Base-by-base conservation (phyloP, 2,797 vertebrate species). In the Acipenser ruthenus region DNA sequence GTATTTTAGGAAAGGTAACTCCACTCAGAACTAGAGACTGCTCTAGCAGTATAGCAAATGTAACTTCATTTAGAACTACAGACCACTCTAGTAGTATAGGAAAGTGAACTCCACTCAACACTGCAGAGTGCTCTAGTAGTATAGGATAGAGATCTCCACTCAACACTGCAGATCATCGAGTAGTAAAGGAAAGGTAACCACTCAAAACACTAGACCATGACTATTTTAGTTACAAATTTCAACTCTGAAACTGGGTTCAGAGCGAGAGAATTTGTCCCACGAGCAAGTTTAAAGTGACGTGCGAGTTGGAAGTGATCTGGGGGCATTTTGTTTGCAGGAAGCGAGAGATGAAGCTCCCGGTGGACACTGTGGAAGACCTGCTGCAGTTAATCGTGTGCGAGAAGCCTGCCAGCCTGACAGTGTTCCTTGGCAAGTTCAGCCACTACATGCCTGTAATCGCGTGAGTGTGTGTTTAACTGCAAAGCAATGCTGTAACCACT, bases 361-460 rank as follows among this genome's bases (percentile, higher is more conserved):
- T 71, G 0, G 6, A 81, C 13, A 86, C 84, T 0, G 82, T 65
- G 0, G 80, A 89, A 61, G 83, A 75, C 5, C 81, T 98, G 78
- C 70, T 64, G 9, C 2, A 73, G 2, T 49, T 70, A 4, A 74
- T 95, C 7, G 82, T 86, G n/a, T 64, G 92, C 47, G 18, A 79
- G 0, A 0, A 81, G 6, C 95, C 96, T 0, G 67, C 71, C 59
- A 84, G 74, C 1, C 90, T 99, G 52, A 85, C 91, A 0, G 48
- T 7, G 0, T 99, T 97, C 81, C 78, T 99, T 65, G 66, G 69
- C 18, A 97, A 93, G 77, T 99, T 99, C 11, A 50, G 68, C 0
- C 67, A 83, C 73, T 99, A 94, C 87, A 96, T 98, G 95, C 93
- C 91, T 1, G 87, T 83, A 37, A 84, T 99, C 18, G 96, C 94